These are phyloP conservation scores for Eristalis pertinax DNA, from an alignment of 2,888 invertebrate genomes.

Conservation along the genomic window DNA sequence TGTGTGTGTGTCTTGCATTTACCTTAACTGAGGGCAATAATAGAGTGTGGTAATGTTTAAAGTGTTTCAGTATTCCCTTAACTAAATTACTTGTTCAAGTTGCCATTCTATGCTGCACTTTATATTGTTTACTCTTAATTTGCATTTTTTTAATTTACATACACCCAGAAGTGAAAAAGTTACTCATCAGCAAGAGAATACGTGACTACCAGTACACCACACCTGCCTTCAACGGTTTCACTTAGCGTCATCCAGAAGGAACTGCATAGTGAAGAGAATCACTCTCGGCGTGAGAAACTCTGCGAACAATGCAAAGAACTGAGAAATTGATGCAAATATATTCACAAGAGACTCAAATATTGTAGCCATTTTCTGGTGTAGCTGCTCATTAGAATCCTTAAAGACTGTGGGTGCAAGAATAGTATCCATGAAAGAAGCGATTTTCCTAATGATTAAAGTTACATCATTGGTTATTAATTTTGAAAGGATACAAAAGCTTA, in stretches of 20 bases:
- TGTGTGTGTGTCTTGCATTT: not conserved
- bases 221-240: not conserved
- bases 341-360: constrained; percentile 4
- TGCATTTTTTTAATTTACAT: constrained; percentile 43
- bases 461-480: no score
- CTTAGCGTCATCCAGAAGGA: not conserved
- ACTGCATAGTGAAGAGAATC: constrained; percentile 5
- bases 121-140: constrained; percentile 36
- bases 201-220: not conserved
- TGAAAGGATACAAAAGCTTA: no score
- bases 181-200: constrained; percentile 10
- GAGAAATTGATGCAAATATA: constrained; percentile 33
- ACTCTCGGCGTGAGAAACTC: not conserved
- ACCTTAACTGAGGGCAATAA: not conserved
- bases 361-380: constrained; percentile 21
- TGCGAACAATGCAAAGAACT: constrained; percentile 6
- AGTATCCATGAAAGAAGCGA: not conserved
- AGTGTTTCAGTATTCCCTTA: not conserved
- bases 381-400: constrained; percentile 26
- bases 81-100: constrained; percentile 11
- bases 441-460: constrained; percentile 1
- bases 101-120: constrained; percentile 12
- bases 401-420: not conserved
- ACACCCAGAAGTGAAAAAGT: constrained; percentile 20
- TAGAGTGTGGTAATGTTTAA: not conserved